A percentile compares a stretch with the other conserved stretches of the same genome.
These are phyloP conservation scores for Heteropelma amictum DNA, from an alignment of 2,888 invertebrate genomes.

Conservation along the genomic window DNA sequence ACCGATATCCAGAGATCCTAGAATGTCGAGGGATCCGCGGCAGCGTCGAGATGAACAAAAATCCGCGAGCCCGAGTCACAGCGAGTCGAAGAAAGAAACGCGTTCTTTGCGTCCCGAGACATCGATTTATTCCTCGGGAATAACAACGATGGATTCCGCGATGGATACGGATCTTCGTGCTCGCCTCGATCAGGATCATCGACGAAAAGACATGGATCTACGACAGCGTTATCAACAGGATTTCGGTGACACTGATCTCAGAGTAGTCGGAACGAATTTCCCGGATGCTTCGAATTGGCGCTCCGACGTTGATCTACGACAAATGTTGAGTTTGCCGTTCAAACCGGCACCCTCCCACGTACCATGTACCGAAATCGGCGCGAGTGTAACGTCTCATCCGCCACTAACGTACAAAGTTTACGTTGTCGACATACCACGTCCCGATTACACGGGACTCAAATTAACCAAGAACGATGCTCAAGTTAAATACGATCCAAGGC, in stretches of 20 bases:
- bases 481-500: constrained; percentile 86
- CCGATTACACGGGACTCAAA: constrained; percentile 87
- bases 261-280: constrained; percentile 76
- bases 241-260: constrained; percentile 84
- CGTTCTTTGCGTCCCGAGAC: constrained; percentile 70
- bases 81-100: constrained; percentile 65
- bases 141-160: constrained; percentile 69
- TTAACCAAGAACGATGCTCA: constrained; percentile 85
- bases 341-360: constrained; percentile 89
- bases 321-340: constrained; percentile 84
- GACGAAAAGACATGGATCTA: constrained; percentile 79
- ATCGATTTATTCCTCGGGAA: constrained; percentile 76
- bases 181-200: constrained; percentile 72
- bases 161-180: constrained; percentile 75
- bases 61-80: constrained; percentile 62
- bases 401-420: constrained; percentile 85
- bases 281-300: constrained; percentile 67
- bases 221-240: constrained; percentile 77
- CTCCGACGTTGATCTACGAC: constrained; percentile 87
- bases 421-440: constrained; percentile 84
- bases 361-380: constrained; percentile 92
- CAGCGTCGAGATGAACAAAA: constrained; percentile 71
- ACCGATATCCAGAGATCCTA: constrained; percentile 72
- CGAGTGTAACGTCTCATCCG: constrained; percentile 87
- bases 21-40: constrained; percentile 74